Evolutionary conservation across 2,797 vertebrate species (phyloP).

Genomic region (Borostomias antarcticus): DNA sequence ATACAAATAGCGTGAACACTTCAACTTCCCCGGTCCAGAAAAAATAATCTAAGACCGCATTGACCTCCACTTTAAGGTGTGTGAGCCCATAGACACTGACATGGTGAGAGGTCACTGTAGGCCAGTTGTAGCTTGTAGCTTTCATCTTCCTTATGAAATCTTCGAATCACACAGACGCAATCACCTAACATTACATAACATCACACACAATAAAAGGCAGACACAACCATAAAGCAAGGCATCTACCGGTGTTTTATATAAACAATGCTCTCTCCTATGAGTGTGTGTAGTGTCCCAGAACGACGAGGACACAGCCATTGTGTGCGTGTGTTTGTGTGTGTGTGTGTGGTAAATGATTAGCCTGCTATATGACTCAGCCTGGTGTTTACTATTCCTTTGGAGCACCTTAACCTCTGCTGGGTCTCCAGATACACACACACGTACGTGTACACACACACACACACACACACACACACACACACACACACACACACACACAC

Average conservation of each 20-base stretch:
- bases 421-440: slow-evolving; percentile 16
- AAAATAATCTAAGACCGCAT: slow-evolving; percentile 31
- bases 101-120: too few relatives aligned
- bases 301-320: slow-evolving; percentile 50
- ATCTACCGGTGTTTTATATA: slow-evolving; percentile 16
- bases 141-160: too few relatives aligned
- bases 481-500: slow-evolving; percentile 4
- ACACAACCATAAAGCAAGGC: not conserved
- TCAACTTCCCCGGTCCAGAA: not conserved
- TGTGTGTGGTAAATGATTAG: slow-evolving; percentile 72
- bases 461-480: slow-evolving; percentile 24
- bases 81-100: not conserved
- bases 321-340: slow-evolving; percentile 9
- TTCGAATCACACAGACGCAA: not conserved
- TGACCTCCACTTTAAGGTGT: slow-evolving; percentile 36
- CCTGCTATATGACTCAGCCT: slow-evolving; percentile 61
- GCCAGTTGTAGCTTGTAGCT: not conserved
- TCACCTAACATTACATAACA: not conserved
- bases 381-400: slow-evolving; percentile 56
- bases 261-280: slow-evolving; percentile 8
- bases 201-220: not conserved
- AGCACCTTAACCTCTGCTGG: slow-evolving; percentile 46
- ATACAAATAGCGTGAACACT: not conserved
- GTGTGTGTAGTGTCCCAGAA: slow-evolving; percentile 27
- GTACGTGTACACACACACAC: slow-evolving; percentile 23